These are phyloP conservation scores for Gastrophryne carolinensis DNA, from an alignment of 2,797 vertebrate species.

Conservation along the genomic window DNA sequence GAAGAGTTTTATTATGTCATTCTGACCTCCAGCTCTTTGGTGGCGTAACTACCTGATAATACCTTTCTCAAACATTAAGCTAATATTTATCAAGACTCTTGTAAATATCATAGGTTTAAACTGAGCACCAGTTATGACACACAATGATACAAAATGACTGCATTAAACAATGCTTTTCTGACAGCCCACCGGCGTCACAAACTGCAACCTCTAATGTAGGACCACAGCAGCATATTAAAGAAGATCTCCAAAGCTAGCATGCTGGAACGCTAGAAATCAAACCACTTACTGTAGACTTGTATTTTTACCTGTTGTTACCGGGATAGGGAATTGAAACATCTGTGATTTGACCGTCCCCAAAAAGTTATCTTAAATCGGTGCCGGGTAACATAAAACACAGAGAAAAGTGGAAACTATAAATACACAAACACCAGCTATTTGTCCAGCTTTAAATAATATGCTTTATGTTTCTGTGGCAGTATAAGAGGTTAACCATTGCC, in stretches of 20 bases:
- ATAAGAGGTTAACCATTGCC: not conserved
- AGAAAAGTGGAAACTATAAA: not conserved
- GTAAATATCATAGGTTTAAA: conserved; percentile 13
- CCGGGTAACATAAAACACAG: not conserved
- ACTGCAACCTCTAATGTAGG: not conserved
- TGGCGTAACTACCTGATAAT: not conserved
- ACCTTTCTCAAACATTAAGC: conserved; percentile 6
- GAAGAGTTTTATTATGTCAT: not conserved
- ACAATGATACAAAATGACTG: not conserved
- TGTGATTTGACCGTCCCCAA: not conserved
- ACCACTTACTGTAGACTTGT: not conserved
- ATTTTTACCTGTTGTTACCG: too few relatives aligned
- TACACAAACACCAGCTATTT: not conserved
- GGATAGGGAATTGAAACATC: too few relatives aligned
- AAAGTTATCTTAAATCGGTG: not conserved
- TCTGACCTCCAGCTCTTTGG: not conserved
- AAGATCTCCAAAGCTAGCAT: not conserved
- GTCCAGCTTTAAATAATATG: not conserved
- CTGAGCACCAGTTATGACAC: not conserved
- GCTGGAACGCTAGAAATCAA: not conserved
- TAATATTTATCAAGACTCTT: conserved; percentile 27
- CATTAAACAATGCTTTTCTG: conserved; percentile 3
- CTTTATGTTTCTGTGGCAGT: not conserved
- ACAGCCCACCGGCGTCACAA: not conserved
- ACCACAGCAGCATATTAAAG: not conserved